A percentile compares a stretch with the other conserved stretches of the same genome.
phyloP scores from a whole-genome alignment of 2,113 vertebrate genomes.

The Cinclus mexicanus region DNA sequence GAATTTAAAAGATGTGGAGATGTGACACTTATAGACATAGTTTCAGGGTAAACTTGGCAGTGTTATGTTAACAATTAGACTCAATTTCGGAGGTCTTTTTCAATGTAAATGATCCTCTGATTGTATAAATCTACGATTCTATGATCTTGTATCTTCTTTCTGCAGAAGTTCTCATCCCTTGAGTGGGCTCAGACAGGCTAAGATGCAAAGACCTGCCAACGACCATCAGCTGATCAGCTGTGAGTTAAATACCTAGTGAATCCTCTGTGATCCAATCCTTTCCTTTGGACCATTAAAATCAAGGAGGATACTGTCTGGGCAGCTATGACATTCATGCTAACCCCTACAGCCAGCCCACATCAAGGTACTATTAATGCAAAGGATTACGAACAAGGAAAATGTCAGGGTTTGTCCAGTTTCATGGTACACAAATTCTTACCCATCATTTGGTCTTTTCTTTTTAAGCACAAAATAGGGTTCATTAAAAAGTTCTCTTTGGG shows the following conservation, averaged over 20 bases:
- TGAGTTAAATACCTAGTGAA: not conserved
- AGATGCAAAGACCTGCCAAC: not conserved
- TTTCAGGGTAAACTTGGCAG: not conserved
- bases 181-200: not conserved
- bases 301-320: not conserved
- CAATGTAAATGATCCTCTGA: not conserved
- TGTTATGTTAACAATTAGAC: not conserved
- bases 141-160: not conserved
- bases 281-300: not conserved
- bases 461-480: not conserved
- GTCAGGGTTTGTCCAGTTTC: not conserved
- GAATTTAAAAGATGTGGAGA: accelerated
- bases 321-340: not conserved
- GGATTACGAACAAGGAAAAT: not conserved
- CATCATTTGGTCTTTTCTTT: not conserved
- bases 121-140: not conserved
- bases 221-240: not conserved
- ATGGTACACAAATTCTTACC: not conserved
- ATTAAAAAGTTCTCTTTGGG: not conserved
- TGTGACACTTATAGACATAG: not conserved
- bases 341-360: not conserved
- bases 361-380: not conserved
- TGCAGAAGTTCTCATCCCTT: not conserved
- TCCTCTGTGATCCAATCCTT: not conserved
- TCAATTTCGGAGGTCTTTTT: not conserved